Conservation (phyloP, 2,888 invertebrate genomes). For the Diarsia dahlii region DNA sequence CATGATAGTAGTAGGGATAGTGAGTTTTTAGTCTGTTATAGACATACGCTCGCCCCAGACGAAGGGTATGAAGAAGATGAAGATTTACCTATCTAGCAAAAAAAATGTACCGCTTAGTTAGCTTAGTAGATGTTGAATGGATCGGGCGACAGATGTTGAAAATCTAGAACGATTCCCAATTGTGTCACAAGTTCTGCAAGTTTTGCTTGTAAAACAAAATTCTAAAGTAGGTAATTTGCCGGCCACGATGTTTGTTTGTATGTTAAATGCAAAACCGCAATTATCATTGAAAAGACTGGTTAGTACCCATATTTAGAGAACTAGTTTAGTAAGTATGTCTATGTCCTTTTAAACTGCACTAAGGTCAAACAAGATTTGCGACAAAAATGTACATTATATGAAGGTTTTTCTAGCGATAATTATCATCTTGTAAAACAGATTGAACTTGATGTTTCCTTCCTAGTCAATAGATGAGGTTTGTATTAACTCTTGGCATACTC, state of each 20-base stretch:
- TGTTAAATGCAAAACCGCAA: neutral
- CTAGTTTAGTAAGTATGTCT: neutral
- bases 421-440: neutral
- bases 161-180: neutral
- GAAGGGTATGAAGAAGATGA: neutral
- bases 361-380: conserved; percentile 28
- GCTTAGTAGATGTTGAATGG: neutral
- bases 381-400: neutral
- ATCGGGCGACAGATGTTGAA: neutral
- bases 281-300: conserved; percentile 24
- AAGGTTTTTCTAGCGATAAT: conserved; percentile 23
- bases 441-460: neutral
- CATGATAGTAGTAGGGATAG: neutral
- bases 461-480: neutral
- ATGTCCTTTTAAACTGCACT: conserved; percentile 1
- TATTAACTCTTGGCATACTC: neutral
- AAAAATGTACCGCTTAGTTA: neutral
- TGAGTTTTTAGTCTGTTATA: neutral
- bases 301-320: conserved; percentile 8
- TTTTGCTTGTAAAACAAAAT: neutral
- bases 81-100: neutral
- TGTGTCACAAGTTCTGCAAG: neutral
- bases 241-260: neutral
- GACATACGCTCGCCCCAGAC: neutral
- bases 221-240: no score